Percentiles rank a stretch among this genome's conserved stretches.
Evolutionary conservation across 2,797 vertebrate genomes (phyloP).

Genomic region (Gambelia wislizenii): DNA sequence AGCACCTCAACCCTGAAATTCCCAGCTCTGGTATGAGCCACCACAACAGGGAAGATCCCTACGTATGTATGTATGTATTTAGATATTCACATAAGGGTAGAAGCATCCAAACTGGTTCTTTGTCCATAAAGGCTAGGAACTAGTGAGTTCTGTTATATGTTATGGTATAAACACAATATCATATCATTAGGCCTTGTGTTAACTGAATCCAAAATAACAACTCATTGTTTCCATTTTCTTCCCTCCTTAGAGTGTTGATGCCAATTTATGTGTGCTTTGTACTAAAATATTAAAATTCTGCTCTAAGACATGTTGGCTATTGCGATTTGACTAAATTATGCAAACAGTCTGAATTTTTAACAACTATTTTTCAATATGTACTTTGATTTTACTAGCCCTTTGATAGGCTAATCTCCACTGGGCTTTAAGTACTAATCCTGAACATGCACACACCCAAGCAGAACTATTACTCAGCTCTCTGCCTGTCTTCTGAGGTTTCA

Average conservation of each 20-base stretch:
- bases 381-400: neutral
- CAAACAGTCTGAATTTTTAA: neutral
- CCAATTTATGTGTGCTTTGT: neutral
- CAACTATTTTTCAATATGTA: neutral
- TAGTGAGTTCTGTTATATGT: neutral
- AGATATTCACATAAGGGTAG: neutral
- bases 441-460: neutral
- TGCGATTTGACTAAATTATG: neutral
- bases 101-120: neutral
- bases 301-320: neutral
- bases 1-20: neutral
- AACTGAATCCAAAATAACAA: neutral
- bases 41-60: neutral
- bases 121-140: neutral
- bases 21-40: neutral
- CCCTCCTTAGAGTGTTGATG: neutral
- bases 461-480: neutral
- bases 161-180: neutral
- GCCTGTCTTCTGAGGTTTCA: neutral
- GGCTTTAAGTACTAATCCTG: neutral
- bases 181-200: neutral
- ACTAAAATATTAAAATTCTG: neutral
- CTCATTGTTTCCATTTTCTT: neutral
- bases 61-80: too few species aligned
- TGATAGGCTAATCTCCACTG: neutral